A percentile compares a stretch with the other conserved stretches of the same genome.
These are phyloP conservation scores for Orchesella flavescens DNA, from an alignment of 2,888 invertebrate species.

Conservation along the genomic window DNA sequence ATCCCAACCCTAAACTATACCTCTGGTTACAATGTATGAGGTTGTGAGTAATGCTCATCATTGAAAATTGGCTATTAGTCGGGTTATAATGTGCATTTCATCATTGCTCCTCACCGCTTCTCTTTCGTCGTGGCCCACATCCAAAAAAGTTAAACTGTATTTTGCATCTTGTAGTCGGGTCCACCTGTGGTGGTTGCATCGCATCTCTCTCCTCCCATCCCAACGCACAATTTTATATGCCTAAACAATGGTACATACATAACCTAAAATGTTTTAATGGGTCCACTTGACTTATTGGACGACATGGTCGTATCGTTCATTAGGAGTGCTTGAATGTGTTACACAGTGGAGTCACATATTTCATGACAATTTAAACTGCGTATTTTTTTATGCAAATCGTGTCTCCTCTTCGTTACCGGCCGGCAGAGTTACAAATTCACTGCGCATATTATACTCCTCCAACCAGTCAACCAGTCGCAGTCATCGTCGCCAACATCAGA, in stretches of 20 bases:
- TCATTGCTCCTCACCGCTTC: too few species aligned
- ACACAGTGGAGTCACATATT: constrained; percentile 4
- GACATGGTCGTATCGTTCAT: background rate
- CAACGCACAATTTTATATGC: constrained; percentile 17
- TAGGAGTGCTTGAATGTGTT: background rate
- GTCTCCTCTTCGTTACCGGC: constrained; percentile 42
- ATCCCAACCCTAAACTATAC: too few species aligned
- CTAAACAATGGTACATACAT: too few species aligned
- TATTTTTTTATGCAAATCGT: constrained; percentile 32
- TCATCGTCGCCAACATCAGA: background rate
- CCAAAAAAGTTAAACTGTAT: constrained; percentile 1
- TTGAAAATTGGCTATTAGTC: too few species aligned
- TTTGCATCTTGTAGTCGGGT: background rate
- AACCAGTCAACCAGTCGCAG: background rate
- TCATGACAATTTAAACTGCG: constrained; percentile 26
- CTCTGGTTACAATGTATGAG: too few species aligned
- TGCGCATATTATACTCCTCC: background rate
- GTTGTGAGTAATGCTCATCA: too few species aligned
- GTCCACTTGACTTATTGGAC: constrained; percentile 30
- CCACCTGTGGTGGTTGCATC: background rate
- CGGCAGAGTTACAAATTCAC: constrained; percentile 20
- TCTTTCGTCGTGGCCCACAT: background rate
- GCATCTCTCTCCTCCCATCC: background rate
- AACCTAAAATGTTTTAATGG: constrained; percentile 19
- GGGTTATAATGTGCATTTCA: too few species aligned